Conservation (phyloP, 1,140 invertebrate species). For the Mizuhopecten yessoensis region DNA sequence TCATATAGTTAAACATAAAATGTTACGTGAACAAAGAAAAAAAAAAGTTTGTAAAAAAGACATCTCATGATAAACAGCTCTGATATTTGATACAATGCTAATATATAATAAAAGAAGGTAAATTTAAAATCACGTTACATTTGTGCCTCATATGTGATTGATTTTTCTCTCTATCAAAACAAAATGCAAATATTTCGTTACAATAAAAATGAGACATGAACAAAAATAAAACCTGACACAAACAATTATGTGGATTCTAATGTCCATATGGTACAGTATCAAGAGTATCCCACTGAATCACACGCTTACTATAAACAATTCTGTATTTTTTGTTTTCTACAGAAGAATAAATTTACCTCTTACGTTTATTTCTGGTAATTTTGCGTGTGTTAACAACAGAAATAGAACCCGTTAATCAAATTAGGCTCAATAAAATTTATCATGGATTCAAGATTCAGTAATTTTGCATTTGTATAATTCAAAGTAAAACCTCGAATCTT, state of each 20-base stretch:
- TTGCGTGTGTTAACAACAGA: conserved; percentile 12
- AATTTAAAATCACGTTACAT: too few species aligned
- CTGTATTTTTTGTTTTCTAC: conserved; percentile 49
- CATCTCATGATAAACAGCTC: too few species aligned
- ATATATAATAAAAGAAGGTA: too few species aligned
- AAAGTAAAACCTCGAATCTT: conserved; percentile 64
- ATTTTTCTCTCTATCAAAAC: neutral
- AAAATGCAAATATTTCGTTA: neutral
- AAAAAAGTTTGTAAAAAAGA: too few species aligned
- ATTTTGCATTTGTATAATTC: conserved; percentile 51
- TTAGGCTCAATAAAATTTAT: conserved; percentile 33
- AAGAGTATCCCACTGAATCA: neutral
- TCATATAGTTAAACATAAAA: too few species aligned
- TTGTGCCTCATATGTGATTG: too few species aligned
- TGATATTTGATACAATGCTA: too few species aligned
- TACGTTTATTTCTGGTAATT: conserved; percentile 30
- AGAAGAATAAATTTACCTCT: conserved; percentile 17
- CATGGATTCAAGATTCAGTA: conserved; percentile 55
- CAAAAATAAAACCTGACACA: conserved; percentile 35
- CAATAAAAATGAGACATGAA: neutral
- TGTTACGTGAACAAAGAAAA: too few species aligned
- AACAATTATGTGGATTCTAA: conserved; percentile 23
- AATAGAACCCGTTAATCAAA: too few species aligned
- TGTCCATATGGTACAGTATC: conserved; percentile 43
- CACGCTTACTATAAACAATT: conserved; percentile 57